Evolutionary conservation across 2,797 vertebrate genomes (phyloP).

Genomic region (Pangasius mekongensis): DNA sequence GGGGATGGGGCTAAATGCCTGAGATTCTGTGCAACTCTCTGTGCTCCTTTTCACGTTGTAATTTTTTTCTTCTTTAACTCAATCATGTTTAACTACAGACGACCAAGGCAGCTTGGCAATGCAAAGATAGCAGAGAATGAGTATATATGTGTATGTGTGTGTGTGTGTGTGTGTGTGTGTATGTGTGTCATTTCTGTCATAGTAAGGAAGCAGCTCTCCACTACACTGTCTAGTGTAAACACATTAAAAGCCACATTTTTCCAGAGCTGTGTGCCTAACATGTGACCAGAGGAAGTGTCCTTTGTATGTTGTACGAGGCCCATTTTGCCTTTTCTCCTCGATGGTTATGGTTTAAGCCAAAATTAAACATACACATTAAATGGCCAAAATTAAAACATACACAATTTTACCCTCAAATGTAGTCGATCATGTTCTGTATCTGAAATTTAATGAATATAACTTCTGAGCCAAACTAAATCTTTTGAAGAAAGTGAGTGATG

Average conservation of each 20-base stretch:
- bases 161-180: constrained; percentile 14
- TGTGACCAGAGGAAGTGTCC: constrained; percentile 47
- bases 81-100: constrained; percentile 6
- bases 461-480: neutral
- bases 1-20: constrained; percentile 37
- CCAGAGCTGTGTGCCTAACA: constrained; percentile 40
- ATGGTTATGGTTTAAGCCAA: neutral
- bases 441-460: neutral
- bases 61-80: constrained; percentile 41
- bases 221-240: constrained; percentile 33
- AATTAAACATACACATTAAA: no score
- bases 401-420: neutral
- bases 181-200: constrained; percentile 38
- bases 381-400: neutral
- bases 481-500: neutral
- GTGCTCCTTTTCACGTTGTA: constrained; percentile 18
- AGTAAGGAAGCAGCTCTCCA: constrained; percentile 42
- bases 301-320: neutral
- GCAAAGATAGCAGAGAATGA: neutral
- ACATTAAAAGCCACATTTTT: constrained; percentile 47
- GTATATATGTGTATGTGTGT: neutral
- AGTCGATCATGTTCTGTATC: neutral
- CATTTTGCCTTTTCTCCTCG: constrained; percentile 20
- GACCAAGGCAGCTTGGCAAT: constrained; percentile 19
- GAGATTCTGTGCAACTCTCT: constrained; percentile 39